These are phyloP conservation scores for Ornithoptera priamus DNA, from an alignment of 2,888 invertebrate species.

Conservation along the genomic window DNA sequence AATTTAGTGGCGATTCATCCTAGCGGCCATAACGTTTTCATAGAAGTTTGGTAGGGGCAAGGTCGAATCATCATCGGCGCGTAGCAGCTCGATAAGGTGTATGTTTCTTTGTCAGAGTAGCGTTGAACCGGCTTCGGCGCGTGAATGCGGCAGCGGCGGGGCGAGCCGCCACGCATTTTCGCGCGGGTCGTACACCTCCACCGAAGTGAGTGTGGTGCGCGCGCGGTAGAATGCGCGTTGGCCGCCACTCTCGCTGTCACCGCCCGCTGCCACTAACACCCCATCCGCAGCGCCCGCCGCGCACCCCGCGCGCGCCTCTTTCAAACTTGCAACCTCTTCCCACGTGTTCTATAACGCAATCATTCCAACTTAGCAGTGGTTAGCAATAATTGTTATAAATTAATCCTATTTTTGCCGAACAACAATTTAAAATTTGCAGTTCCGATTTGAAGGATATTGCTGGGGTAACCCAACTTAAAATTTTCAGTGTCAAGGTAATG, in stretches of 20 bases:
- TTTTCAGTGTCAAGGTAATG: too few species aligned
- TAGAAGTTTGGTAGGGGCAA: not conserved
- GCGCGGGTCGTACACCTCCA: constrained; percentile 91
- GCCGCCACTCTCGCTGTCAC: constrained; percentile 89
- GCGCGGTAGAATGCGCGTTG: constrained; percentile 88
- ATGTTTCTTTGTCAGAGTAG: constrained; percentile 80
- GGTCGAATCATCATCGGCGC: not conserved
- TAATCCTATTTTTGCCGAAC: too few species aligned
- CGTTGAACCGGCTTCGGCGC: constrained; percentile 93
- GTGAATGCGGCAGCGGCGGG: constrained; percentile 88
- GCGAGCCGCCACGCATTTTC: constrained; percentile 88
- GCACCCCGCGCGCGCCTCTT: constrained; percentile 88
- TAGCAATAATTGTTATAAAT: too few species aligned
- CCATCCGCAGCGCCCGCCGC: constrained; percentile 93
- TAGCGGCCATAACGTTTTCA: not conserved
- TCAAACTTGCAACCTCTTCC: constrained; percentile 87
- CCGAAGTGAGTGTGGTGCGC: constrained; percentile 89
- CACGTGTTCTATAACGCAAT: constrained; percentile 83
- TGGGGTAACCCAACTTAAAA: too few species aligned
- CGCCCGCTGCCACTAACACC: constrained; percentile 90
- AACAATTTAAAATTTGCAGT: too few species aligned
- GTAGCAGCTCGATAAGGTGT: not conserved
- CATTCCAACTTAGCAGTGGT: too few species aligned
- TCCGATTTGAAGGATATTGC: too few species aligned
- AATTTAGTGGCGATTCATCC: not conserved